These are phyloP conservation scores for Coenonympha glycerion DNA, from an alignment of 2,888 invertebrate species.

Conservation along the genomic window DNA sequence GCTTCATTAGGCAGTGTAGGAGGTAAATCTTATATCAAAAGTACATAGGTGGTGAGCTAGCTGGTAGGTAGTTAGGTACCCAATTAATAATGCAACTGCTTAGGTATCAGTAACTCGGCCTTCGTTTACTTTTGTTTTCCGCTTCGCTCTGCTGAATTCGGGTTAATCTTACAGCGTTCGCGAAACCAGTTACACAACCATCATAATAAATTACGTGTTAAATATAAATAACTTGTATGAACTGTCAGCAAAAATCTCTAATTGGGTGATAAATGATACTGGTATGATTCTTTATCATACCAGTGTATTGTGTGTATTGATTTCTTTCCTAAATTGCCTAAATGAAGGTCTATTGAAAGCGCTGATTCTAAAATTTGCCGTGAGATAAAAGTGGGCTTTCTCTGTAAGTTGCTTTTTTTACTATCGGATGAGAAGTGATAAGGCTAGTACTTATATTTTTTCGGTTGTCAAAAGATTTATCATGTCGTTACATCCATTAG, in stretches of 20 bases:
- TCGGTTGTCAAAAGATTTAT: constrained; percentile 8
- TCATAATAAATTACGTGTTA: constrained; percentile 3
- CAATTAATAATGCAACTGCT: constrained; percentile 10
- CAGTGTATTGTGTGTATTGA: too few species aligned
- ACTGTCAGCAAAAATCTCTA: background rate
- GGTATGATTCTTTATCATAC: too few species aligned
- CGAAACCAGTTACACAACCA: constrained; percentile 10
- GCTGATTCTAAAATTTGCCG: too few species aligned
- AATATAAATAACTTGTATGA: background rate
- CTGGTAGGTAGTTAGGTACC: background rate
- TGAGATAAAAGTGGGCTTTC: background rate
- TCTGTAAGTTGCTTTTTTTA: background rate
- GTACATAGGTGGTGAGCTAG: too few species aligned
- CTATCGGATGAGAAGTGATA: background rate
- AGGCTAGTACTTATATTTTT: background rate
- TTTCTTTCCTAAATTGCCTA: too few species aligned
- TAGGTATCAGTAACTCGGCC: constrained; percentile 16
- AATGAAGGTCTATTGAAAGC: too few species aligned
- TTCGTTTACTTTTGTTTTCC: constrained; percentile 21
- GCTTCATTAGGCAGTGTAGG: too few species aligned
- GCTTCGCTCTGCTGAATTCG: constrained; percentile 15
- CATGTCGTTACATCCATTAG: constrained; percentile 10
- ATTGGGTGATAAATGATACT: too few species aligned
- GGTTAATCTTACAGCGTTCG: constrained; percentile 6
- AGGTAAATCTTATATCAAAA: too few species aligned